Evolutionary conservation across 2,888 invertebrate genomes (phyloP), one percentile per base, ranked within the genome.

Genomic region (Dasysyrphus tricinctus): DNA sequence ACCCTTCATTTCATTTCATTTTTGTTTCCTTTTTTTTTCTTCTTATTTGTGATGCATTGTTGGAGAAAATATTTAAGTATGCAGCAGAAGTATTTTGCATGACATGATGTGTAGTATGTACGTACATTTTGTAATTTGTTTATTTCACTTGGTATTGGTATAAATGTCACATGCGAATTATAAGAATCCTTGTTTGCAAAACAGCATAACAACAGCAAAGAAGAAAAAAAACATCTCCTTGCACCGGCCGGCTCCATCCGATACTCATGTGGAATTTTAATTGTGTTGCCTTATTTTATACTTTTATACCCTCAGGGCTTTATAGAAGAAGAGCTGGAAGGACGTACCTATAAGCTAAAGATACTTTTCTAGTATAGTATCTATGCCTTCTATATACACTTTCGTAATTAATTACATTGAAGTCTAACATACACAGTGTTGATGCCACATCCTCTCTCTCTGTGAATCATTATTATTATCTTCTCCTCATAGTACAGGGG

Each of bases 351-450:
- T n/a, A 19, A 32, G 12, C 49, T 37, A 51, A 67, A 51, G 47
- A 76, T 74, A 57, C 70, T 29, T 12, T 63, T 47, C 37, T 67
- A 54, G 24, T 24, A 24, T 24, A 24, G 24, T 24, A 24, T 24
- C 24, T 51, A 8, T 19, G 29, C 49, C 47, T 37, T 82, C 67
- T 49, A 54, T 34, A 24, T 51, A 74, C 54, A 74, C 59, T 78
- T 69, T 74, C 61, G 82, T 82, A 78, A 83, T 83, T 83, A 83
- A 83, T 83, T 79, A 79, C 74, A 79, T 75, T 79, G 32, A 82
- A 82, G 77, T 67, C 57, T 56, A 47, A 61, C 70, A 44, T 32
- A 80, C 47, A 49, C 54, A 16, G 32, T 29, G 39, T 32, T 49
- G 72, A 81, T 72, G 72, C 44, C 65, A 80, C 75, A 76, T 63